Conservation (phyloP, 2,888 invertebrate species). For the Chrysomela aeneicollis region DNA sequence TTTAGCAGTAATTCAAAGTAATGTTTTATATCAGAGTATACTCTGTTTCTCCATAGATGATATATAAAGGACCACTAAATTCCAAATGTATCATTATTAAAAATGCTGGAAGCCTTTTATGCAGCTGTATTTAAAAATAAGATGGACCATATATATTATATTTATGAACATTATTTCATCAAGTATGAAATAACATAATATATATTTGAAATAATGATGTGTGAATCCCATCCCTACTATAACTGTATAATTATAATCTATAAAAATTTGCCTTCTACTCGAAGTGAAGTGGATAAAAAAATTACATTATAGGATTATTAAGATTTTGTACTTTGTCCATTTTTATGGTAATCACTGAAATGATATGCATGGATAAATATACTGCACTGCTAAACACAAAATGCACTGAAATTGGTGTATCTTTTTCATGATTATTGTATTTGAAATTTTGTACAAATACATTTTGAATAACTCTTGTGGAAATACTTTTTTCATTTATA, state of each 20-base stretch:
- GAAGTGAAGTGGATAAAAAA: constrained; percentile 36
- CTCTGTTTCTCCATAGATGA: background rate
- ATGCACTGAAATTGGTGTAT: constrained; percentile 50
- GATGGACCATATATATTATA: constrained; percentile 31
- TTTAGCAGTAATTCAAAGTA: background rate
- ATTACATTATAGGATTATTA: constrained; percentile 33
- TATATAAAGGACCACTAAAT: background rate
- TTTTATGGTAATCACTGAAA: constrained; percentile 41
- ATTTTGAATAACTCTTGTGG: constrained; percentile 44
- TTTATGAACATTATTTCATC: constrained; percentile 21
- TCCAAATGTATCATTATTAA: background rate
- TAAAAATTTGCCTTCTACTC: constrained; percentile 44
- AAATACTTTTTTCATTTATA: background rate
- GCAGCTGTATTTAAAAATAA: constrained; percentile 11
- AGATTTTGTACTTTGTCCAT: constrained; percentile 51
- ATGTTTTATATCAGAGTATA: too few relatives aligned
- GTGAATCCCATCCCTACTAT: constrained; percentile 31
- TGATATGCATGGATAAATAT: constrained; percentile 41
- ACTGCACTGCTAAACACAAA: constrained; percentile 55
- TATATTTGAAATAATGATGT: constrained; percentile 17
- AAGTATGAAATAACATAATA: constrained; percentile 1
- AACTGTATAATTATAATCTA: constrained; percentile 22
- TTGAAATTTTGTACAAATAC: constrained; percentile 55
- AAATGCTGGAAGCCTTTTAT: background rate
- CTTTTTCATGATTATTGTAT: constrained; percentile 49